Evolutionary conservation across 1,140 invertebrate genomes (phyloP).

Genomic region (Saccostrea echinata): DNA sequence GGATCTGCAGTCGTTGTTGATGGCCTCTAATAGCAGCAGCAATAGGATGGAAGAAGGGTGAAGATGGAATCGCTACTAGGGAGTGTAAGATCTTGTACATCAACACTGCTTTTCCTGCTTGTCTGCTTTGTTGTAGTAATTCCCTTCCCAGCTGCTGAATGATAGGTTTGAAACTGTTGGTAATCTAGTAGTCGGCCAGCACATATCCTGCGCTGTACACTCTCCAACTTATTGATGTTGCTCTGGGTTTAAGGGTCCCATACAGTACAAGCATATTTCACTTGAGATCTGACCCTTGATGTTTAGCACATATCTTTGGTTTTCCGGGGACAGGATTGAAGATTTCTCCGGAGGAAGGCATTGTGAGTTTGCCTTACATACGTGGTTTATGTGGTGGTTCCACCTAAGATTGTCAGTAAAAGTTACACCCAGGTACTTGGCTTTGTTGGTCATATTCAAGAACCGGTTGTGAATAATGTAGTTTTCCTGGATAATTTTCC

Average conservation of each 20-base stretch:
- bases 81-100: not conserved
- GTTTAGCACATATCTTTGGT: no score
- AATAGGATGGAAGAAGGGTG: not conserved
- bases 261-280: no score
- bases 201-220: slow-evolving; percentile 14
- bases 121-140: not conserved
- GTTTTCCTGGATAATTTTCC: not conserved
- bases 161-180: not conserved
- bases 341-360: not conserved
- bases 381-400: not conserved
- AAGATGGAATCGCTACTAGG: not conserved
- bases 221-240: not conserved
- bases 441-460: not conserved
- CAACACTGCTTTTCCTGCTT: not conserved
- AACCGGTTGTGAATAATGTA: not conserved
- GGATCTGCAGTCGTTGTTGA: not conserved
- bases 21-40: not conserved
- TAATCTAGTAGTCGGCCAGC: not conserved
- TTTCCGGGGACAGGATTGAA: no score
- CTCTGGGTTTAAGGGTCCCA: not conserved
- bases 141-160: not conserved
- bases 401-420: not conserved
- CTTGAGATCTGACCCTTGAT: no score
- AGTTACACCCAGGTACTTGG: not conserved
- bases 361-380: no score